Base-by-base conservation (phyloP, 2,888 invertebrate species). In the Melangyna quadrimaculata region DNA sequence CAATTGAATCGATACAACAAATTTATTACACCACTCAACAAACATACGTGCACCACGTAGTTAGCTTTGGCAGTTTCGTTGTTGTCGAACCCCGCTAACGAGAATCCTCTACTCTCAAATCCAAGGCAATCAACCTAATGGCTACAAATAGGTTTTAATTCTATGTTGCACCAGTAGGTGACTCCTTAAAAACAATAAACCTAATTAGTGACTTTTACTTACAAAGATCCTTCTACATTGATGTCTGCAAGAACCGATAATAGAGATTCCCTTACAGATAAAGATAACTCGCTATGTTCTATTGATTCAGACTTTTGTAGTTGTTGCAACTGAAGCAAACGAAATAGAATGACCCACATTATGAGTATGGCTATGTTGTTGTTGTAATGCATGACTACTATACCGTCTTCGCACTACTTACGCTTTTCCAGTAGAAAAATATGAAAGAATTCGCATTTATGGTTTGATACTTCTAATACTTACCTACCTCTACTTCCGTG, bases 81-180 rank as follows among this genome's bases (percentile, higher is more conserved):
- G n/a, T 10, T 61, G 24, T 43, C 63, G 17, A 43, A 24, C 43
- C 29, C 43, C 29, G 12, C 40, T 12, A 29, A 43, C 12, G 12
- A 40, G 3, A 10, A 29, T 40, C 14, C 27, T 17, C 29, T 29
- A 10, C 43, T 40, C 17, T 40, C 17, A n/a, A 17, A 24, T 78
- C 45, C 63, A 78, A 65, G 63, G 63, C 63, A 78, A 71, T 72
- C 48, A 72, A 57, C 45, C 12, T 57, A 78, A 78, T 78, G 45
- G 37, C n/a, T 53, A 29, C 19, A 70, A 37, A 35, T 48, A 27
- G 35, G 14, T 37, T 67, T 48, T 27, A 40, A 63, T 63, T 40
- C n/a, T n/a, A 10, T 22, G 22, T 59, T 61, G 19, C 61, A 61
- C 10, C 19, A 27, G n/a, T 45, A 45, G 61, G 53, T 71, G 43